Evolutionary conservation across 2,797 vertebrate species (phyloP).

Genomic region (Cuniculus paca): DNA sequence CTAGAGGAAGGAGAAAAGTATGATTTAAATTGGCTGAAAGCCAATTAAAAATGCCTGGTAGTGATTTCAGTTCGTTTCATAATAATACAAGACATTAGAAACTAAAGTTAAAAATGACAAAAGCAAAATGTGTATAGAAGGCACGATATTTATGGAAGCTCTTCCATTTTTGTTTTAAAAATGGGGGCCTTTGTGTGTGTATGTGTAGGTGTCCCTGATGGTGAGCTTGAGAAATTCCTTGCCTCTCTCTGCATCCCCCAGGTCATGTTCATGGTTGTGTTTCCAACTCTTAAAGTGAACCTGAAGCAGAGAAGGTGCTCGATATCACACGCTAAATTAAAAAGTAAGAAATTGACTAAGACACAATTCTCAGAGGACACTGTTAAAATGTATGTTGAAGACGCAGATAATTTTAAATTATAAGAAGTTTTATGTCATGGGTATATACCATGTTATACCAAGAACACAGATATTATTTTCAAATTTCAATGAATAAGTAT

Average conservation of each 20-base stretch:
- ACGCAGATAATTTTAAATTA: not conserved
- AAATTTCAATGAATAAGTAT: constrained; percentile 45
- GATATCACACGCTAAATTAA: not conserved
- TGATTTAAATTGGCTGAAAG: not conserved
- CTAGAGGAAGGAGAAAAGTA: not conserved
- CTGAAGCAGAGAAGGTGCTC: not conserved
- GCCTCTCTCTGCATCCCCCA: not conserved
- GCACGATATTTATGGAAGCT: not conserved
- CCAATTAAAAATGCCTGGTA: not conserved
- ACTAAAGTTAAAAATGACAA: not conserved
- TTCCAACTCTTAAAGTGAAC: not conserved
- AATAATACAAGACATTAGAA: not conserved
- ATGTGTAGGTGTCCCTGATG: not conserved
- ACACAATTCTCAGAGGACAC: not conserved
- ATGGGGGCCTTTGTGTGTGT: not conserved
- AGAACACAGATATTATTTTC: not conserved
- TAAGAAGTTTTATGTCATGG: not conserved
- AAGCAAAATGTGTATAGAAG: not conserved
- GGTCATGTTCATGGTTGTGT: not conserved
- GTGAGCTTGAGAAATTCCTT: not conserved
- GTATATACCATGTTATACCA: not conserved
- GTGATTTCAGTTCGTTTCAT: not conserved
- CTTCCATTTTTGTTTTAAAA: not conserved
- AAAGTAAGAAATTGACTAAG: not conserved
- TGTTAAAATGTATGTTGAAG: constrained; percentile 40